Conservation (phyloP, 2,888 invertebrate species). For the Meghimatium bilineatum region DNA sequence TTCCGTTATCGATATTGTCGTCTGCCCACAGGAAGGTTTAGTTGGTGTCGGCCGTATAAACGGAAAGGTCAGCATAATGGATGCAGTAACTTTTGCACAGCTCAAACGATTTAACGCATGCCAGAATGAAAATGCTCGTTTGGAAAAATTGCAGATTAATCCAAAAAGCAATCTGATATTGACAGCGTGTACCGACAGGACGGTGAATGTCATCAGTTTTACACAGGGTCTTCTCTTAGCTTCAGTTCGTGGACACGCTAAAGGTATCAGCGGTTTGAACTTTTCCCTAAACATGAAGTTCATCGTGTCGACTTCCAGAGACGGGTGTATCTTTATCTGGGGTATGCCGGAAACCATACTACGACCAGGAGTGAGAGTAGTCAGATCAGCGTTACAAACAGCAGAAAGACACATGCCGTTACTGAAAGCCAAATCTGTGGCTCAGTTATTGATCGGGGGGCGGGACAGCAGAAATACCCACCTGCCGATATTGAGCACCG, state of each 20-base stretch:
- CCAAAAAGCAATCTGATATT: constrained; percentile 21
- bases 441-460: constrained; percentile 3
- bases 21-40: neutral
- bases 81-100: constrained; percentile 7
- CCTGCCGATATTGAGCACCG: neutral
- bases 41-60: constrained; percentile 26
- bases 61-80: constrained; percentile 36
- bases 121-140: constrained; percentile 9
- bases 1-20: constrained; percentile 37
- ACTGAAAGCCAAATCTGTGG: neutral
- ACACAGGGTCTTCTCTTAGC: constrained; percentile 23
- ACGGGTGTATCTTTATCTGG: constrained; percentile 45
- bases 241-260: constrained; percentile 22
- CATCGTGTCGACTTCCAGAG: constrained; percentile 40
- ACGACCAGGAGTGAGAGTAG: neutral
- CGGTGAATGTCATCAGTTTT: constrained; percentile 33
- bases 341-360: constrained; percentile 2
- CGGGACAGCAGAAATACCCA: neutral
- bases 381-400: neutral
- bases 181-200: constrained; percentile 27
- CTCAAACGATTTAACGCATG: constrained; percentile 35
- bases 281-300: constrained; percentile 42
- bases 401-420: neutral
- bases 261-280: constrained; percentile 30
- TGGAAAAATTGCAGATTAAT: constrained; percentile 33